Base-by-base conservation (phyloP, 2,888 invertebrate species). In the Spodoptera picta region DNA sequence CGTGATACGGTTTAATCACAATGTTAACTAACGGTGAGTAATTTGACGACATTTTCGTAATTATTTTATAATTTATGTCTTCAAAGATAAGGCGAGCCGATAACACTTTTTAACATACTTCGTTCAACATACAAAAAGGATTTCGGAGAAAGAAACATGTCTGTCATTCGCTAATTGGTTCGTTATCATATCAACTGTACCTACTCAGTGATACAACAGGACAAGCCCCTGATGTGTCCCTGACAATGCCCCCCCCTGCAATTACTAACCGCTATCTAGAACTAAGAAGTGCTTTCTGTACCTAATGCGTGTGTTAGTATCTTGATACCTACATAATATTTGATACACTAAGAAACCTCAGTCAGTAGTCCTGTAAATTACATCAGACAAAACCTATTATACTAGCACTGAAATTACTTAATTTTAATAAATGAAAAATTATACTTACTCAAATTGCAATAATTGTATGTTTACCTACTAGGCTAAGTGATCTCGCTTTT, bases 121-220 rank as follows among this genome's bases (percentile, higher is more conserved):
- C 24, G 42, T 41, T 60, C 54, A 50, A 45, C 49, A n/a, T 10
- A 45, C 31, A 45, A 50, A 56, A 62, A 57, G 67, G 50, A 54
- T 62, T 69, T 62, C 62, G 31, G 57, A 53, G 73, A 68, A 73
- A 58, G 2, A 46, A 57, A 62, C 45, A 31, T 45, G 6, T 31
- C 52, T 68, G 73, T 70, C 69, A 57, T 50, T 42, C 62, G 69
- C 56, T 70, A 73, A 70, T 70, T 70, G 73, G 31, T 57, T 68
- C 49, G 44, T 68, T 73, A 70, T 68, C 70, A 68, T 57, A 57
- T 62, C 44, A n/a, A 46, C 24, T 51, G 31, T 67, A 43, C n/a
- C n/a, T n/a, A n/a, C 55, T 46, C 56, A 44, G 66, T 69, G 54
- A 67, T 43, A 56, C 14, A 14, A 31, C 43, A n/a, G 50, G 50